Base-by-base conservation (phyloP, 2,113 vertebrate genomes). In the Ochotona curzoniae region DNA sequence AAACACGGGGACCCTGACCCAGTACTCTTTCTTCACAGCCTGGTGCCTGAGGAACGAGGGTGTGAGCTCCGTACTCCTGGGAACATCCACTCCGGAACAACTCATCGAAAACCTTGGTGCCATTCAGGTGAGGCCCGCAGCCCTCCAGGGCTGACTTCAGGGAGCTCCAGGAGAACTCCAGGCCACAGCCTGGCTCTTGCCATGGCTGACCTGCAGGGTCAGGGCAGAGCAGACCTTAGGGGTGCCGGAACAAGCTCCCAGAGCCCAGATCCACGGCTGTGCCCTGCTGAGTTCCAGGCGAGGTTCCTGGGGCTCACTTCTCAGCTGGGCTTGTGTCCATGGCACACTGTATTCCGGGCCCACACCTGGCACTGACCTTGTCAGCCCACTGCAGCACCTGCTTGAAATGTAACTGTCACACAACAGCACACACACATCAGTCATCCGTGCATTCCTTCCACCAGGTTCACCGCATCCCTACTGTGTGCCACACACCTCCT, bases 1-100 rank as follows among this genome's bases (percentile, higher is more conserved):
- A 23, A 75, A 73, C 4, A 20, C 82, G 76, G 8, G 13, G 74
- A 35, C 15, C 21, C 90, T 85, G 83, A 96, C 90, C 47, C 7
- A 0, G 13, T 63, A 15, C 28, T 70, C 64, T 97, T 71, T 94
- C 2, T 96, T 79, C 76, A 28, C 97, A 99, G 99, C 99, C 0
- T 99, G 99, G 99, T 99, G 99, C 97, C 98, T 99, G 96, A 98
- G 99, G 93, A 99, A 99, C 0, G 99, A 99, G 96, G 99, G 99
- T 0, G 99, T 99, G 96, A 99, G 99, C 93, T 99, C 99, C 0
- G 99, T 99, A 60, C 99, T 99, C 1, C 96, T 99, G 91, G 99
- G 99, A 96, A 99, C 99, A 7, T 99, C 99, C 93, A 99, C 98
- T 97, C 99, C 99, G 0, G 99, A 99, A 85, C 99, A 99, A 97